Percentiles rank a stretch among this genome's conserved stretches.
phyloP scores from a whole-genome alignment of 2,113 vertebrate species.

The Mohoua ochrocephala region DNA sequence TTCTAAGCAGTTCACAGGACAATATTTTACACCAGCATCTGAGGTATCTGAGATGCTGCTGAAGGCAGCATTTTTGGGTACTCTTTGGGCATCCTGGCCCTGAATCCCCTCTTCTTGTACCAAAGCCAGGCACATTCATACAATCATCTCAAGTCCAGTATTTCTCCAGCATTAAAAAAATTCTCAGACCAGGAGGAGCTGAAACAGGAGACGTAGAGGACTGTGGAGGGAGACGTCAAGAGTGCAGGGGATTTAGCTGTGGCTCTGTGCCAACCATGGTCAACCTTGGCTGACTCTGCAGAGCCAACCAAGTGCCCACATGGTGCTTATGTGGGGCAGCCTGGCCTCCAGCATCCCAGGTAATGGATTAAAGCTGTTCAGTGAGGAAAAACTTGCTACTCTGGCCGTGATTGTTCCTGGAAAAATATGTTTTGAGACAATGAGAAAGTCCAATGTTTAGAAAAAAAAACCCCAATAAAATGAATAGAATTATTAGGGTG shows the following conservation, averaged over 20 bases:
- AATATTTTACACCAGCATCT: background rate
- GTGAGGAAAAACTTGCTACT: background rate
- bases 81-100: background rate
- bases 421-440: background rate
- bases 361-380: background rate
- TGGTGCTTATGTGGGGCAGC: background rate
- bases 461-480: background rate
- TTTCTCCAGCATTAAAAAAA: background rate
- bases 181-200: background rate
- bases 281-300: background rate
- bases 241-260: background rate
- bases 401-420: background rate
- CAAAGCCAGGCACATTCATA: background rate
- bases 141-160: background rate
- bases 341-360: background rate
- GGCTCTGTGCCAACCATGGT: background rate
- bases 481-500: background rate
- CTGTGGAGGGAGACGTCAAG: background rate
- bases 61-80: background rate
- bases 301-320: background rate
- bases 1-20: background rate
- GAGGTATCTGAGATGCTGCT: background rate
- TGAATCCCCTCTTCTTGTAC: background rate
- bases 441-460: background rate
- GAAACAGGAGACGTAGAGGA: accelerated